Evolutionary conservation across 2,113 vertebrate genomes (phyloP).

Genomic region (Jacana jacana): DNA sequence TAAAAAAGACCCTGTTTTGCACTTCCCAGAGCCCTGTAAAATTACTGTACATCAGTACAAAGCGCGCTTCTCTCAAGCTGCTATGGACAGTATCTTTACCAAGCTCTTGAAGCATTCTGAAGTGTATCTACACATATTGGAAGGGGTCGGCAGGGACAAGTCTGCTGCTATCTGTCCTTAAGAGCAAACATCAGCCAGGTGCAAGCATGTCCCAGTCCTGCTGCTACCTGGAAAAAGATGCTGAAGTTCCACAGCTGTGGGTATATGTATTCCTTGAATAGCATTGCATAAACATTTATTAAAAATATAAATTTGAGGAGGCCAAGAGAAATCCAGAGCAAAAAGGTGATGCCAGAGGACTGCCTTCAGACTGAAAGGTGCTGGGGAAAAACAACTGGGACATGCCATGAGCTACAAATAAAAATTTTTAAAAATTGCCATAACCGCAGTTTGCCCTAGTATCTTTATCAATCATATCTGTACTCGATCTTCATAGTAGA

Average conservation of each 20-base stretch:
- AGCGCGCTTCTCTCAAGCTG: not conserved
- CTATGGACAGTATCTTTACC: not conserved
- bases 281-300: not conserved
- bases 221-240: not conserved
- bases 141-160: not conserved
- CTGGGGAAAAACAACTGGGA: not conserved
- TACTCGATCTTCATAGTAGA: not conserved
- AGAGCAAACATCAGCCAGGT: not conserved
- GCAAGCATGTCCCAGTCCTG: not conserved
- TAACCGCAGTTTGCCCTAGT: not conserved
- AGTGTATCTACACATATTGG: not conserved
- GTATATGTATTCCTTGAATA: not conserved
- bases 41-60: not conserved
- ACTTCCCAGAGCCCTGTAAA: not conserved
- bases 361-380: not conserved
- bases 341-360: not conserved
- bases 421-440: not conserved
- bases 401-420: fast-evolving
- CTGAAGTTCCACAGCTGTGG: not conserved
- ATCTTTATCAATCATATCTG: not conserved
- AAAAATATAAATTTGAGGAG: not conserved
- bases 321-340: not conserved
- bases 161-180: not conserved
- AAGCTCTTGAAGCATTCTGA: not conserved
- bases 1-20: not conserved